phyloP scores from a whole-genome alignment of 2,888 invertebrate species.

The Hartigia nigra region DNA sequence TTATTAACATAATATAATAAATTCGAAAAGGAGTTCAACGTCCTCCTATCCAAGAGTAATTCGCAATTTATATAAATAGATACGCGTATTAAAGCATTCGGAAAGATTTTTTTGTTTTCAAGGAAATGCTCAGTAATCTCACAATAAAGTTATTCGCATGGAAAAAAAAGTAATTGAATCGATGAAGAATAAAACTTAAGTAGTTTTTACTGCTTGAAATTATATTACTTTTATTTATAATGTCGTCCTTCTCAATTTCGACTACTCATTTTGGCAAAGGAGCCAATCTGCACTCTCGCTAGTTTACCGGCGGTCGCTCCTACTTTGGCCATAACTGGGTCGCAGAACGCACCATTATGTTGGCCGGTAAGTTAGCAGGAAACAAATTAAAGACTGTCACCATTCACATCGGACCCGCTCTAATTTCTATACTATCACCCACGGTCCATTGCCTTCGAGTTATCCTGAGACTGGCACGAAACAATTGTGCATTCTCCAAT shows the following conservation, averaged over 20 bases:
- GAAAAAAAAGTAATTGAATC: background rate
- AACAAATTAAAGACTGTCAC: slow-evolving; percentile 6
- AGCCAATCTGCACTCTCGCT: background rate
- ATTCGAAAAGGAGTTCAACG: background rate
- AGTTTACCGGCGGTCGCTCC: background rate
- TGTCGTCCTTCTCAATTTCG: background rate
- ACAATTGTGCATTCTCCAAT: background rate
- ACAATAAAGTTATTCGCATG: too few relatives aligned
- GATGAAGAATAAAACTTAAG: background rate
- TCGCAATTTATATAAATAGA: background rate
- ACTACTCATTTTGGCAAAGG: background rate
- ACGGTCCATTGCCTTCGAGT: slow-evolving; percentile 5
- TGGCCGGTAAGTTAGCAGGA: slow-evolving; percentile 2
- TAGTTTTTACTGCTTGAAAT: background rate
- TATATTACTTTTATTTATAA: background rate
- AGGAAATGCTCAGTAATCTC: background rate
- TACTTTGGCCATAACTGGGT: background rate
- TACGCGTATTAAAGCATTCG: background rate
- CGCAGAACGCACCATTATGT: background rate
- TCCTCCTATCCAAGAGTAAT: background rate
- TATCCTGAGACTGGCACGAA: background rate
- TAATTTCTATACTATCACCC: background rate
- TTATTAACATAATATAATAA: background rate
- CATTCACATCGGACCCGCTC: slow-evolving; percentile 5
- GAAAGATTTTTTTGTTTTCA: background rate